Conservation (phyloP, 2,113 vertebrate genomes). For the Panthera uncia region DNA sequence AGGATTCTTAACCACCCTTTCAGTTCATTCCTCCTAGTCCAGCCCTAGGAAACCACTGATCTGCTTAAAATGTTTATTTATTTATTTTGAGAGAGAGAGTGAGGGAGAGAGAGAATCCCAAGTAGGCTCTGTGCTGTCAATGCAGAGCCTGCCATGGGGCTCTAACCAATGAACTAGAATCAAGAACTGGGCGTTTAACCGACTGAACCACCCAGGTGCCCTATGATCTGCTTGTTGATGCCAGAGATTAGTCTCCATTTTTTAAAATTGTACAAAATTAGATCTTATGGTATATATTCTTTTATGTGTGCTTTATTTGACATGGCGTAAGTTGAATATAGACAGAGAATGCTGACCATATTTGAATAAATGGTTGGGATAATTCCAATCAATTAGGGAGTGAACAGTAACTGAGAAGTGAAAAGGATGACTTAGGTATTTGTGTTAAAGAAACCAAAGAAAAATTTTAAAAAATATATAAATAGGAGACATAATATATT, state of each 20-base stretch:
- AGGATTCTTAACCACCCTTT: neutral
- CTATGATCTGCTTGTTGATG: neutral
- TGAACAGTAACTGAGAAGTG: constrained; percentile 51
- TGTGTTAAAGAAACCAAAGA: neutral
- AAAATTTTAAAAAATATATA: neutral
- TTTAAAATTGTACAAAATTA: neutral
- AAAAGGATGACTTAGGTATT: constrained; percentile 13
- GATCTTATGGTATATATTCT: neutral
- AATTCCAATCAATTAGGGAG: constrained; percentile 47
- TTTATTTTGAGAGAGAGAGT: too few species aligned
- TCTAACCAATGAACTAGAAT: too few species aligned
- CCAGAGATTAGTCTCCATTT: neutral
- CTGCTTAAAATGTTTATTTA: neutral
- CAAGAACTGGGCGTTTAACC: too few species aligned
- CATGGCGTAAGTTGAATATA: neutral
- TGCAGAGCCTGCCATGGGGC: too few species aligned
- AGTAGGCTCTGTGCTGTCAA: too few species aligned
- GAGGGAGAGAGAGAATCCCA: too few species aligned
- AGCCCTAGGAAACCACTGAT: neutral
- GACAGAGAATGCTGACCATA: neutral
- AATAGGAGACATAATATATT: constrained; percentile 1
- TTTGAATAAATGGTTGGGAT: constrained; percentile 42
- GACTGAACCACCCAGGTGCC: too few species aligned
- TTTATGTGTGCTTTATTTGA: neutral
- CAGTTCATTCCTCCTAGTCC: neutral